Conservation (phyloP, 1,140 invertebrate species). For the Phthorimaea operculella region DNA sequence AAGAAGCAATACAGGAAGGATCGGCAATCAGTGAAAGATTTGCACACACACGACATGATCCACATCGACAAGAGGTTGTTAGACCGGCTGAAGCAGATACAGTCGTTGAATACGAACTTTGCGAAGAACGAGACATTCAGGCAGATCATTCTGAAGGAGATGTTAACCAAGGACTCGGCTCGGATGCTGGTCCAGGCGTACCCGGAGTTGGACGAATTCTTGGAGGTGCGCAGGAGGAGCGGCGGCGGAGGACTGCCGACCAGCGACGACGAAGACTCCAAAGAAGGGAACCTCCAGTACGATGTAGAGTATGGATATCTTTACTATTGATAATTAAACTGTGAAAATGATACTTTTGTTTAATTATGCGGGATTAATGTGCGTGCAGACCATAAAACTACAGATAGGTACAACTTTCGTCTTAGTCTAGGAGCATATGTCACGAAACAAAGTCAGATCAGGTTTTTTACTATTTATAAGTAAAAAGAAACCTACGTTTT, state of each 20-base stretch:
- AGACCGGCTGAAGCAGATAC: slow-evolving; percentile 34
- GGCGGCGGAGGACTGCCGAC: neutral
- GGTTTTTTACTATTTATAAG: too few species aligned
- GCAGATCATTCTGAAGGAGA: slow-evolving; percentile 41
- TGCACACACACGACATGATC: slow-evolving; percentile 38
- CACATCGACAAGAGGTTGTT: slow-evolving; percentile 34
- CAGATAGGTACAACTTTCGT: too few species aligned
- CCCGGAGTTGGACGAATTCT: slow-evolving; percentile 27
- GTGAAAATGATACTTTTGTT: too few species aligned
- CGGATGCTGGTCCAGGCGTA: slow-evolving; percentile 33
- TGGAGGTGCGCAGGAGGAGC: slow-evolving; percentile 8
- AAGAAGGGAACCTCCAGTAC: neutral
- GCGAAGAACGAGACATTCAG: slow-evolving; percentile 41
- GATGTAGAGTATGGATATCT: slow-evolving; percentile 43
- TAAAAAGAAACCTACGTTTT: too few species aligned
- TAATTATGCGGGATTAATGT: too few species aligned
- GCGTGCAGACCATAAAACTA: too few species aligned
- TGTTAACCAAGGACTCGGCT: slow-evolving; percentile 25
- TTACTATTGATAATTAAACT: slow-evolving; percentile 3
- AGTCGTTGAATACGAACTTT: slow-evolving; percentile 32
- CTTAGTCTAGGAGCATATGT: too few species aligned
- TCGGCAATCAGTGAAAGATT: slow-evolving; percentile 34
- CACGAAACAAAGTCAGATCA: too few species aligned
- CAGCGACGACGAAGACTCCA: too few species aligned
- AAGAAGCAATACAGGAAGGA: slow-evolving; percentile 47